phyloP scores from a whole-genome alignment of 2,888 invertebrate species.

The Protula sp. region DNA sequence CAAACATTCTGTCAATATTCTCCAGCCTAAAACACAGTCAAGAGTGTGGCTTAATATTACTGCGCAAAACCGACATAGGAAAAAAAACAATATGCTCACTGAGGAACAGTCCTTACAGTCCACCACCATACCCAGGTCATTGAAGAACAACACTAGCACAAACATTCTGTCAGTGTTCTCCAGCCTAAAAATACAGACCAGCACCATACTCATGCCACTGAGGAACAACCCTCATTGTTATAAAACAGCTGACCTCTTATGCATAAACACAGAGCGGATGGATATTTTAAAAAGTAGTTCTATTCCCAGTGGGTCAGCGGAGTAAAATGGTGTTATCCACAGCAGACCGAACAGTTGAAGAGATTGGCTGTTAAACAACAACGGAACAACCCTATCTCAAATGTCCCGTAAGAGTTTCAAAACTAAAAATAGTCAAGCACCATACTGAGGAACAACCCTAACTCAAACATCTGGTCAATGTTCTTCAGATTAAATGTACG shows the following conservation, averaged over 20 bases:
- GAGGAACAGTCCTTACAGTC: slow-evolving; percentile 93
- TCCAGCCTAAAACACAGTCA: slow-evolving; percentile 68
- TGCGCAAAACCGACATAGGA: background rate
- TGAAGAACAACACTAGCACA: slow-evolving; percentile 88
- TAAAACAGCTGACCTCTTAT: no score
- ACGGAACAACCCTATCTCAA: no score
- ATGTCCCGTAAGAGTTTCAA: no score
- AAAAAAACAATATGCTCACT: background rate
- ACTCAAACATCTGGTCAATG: slow-evolving; percentile 81
- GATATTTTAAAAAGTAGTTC: no score
- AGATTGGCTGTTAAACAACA: no score
- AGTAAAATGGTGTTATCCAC: no score
- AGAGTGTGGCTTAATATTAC: no score
- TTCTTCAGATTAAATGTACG: slow-evolving; percentile 86
- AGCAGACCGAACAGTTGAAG: no score
- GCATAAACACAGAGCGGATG: no score
- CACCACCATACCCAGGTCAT: slow-evolving; percentile 96
- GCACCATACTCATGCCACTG: slow-evolving; percentile 96
- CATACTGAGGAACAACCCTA: slow-evolving; percentile 91
- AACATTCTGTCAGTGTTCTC: slow-evolving; percentile 87
- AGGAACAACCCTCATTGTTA: slow-evolving; percentile 92
- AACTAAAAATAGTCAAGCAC: no score
- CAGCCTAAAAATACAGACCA: slow-evolving; percentile 79
- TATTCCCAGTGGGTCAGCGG: no score
- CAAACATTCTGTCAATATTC: slow-evolving; percentile 83